Evolutionary conservation across 2,888 invertebrate species (phyloP), one percentile per base, ranked within the genome.

Genomic region (Azorinus chamasolen): DNA sequence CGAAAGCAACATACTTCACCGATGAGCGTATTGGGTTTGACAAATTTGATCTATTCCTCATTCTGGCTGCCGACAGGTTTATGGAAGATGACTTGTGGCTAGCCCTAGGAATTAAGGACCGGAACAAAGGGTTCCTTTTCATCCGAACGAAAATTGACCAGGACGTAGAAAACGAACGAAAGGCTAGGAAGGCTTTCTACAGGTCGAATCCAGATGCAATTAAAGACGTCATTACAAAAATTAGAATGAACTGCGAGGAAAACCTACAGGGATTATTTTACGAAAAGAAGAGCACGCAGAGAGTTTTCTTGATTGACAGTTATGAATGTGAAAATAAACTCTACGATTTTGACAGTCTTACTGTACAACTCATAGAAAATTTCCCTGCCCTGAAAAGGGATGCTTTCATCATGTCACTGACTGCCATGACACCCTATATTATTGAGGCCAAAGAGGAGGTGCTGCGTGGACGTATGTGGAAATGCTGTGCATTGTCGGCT

Each of bases 21-120:
- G 18, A 53, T 16, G 14, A 16, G 6, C 18, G 4, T 2, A 45
- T 65, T 20, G 39, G 32, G 12, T 59, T 68, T 22, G 24, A 68
- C 6, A 27, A 14, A 10, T 68, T 37, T 32, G 58, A 68, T 27
- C 51, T 68, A 25, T 68, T 66, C 27, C 43, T 73, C 16, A 41
- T 73, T 22, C 16, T 65, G 12, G 39, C 46, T 1, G 22, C 24
- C 16, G 24, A n/a, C 20, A 46, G 66, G 25, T 66, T 73, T 14
- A 73, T 48, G 14, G 73, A 66, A 51, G 43, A 66, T 39, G 73
- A 73, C 43, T 4, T 58, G 6, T 66, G 66, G 73, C 61, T 73
- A 12, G 65, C 65, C 16, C 43, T 37, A 20, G 54, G 59, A 45
- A 48, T 73, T 1, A 14, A 51, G 10, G 20, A 41, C n/a, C 48